Base-by-base conservation (phyloP, 2,888 invertebrate species). In the Volucella inflata region DNA sequence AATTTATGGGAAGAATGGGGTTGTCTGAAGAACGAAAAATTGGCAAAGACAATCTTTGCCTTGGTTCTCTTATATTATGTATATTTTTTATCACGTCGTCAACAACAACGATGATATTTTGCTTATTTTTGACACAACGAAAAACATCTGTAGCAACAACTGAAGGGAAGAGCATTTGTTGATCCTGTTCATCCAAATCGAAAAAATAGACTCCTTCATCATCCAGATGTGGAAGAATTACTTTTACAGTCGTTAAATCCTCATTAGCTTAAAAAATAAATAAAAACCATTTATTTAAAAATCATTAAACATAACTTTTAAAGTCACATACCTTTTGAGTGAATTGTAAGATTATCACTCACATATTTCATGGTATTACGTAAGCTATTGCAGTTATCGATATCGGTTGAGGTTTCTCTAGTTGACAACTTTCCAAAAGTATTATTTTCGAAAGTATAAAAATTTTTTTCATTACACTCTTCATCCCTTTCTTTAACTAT, bases 151-250 rank as follows among this genome's bases (percentile, higher is more conserved):
- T 87, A 0, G 89, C 87, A 57, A 89, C 87, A 8, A 90, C 89
- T 38, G 88, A 88, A 2, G 91, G 91, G 40, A 89, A 90, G 2
- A 91, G 78, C 88, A 90, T 89, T 42, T 81, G 88, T 3, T 85
- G 87, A 12, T 90, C 90, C 38, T 88, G 87, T 53, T 91, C 91
- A 78, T 91, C 91, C 21, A 89, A 70, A 82, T 92, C 92, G 72
- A 91, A 89, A 87, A 92, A 90, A 77, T 88, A 90, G 76, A 91
- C 89, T 78, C 91, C 92, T 87, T 92, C 92, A 84, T 91, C 91
- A 84, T 92, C 89, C 68, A 83, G 48, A 67, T 87, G 84, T 44
- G 89, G 88, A 17, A 89, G 68, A 44, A 80, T 48, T 50, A 87
- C 62, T 79, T 78, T 75, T 40, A 80, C 59, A 21, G 78, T 57